These are phyloP conservation scores for Pseudomyrmex pallidus DNA, from an alignment of 1,140 invertebrate species.

Conservation along the genomic window DNA sequence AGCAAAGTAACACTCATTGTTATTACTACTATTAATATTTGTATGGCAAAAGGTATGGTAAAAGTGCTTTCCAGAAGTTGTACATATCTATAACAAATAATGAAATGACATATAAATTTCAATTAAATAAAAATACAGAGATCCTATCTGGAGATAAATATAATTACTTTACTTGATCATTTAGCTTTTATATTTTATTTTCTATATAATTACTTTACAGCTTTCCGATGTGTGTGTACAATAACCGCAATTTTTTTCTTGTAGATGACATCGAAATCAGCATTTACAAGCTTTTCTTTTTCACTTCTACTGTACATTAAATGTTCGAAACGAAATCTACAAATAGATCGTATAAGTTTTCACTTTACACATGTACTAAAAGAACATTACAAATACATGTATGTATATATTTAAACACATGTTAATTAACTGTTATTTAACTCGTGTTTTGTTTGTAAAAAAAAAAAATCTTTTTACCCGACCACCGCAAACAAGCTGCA, in stretches of 20 bases:
- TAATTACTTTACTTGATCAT: not conserved
- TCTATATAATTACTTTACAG: constrained; percentile 21
- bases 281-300: not conserved
- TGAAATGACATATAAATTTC: not conserved
- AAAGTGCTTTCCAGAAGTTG: constrained; percentile 38
- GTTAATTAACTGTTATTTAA: not conserved
- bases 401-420: too few relatives aligned
- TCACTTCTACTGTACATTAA: not conserved
- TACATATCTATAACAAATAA: constrained; percentile 1
- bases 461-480: constrained; percentile 17
- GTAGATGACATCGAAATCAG: not conserved
- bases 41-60: not conserved
- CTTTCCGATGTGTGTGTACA: not conserved
- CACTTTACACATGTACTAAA: not conserved
- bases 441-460: not conserved
- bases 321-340: constrained; percentile 22
- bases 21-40: not conserved
- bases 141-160: not conserved
- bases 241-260: constrained; percentile 19
- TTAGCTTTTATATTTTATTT: too few relatives aligned
- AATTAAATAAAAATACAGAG: not conserved
- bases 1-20: constrained; percentile 19
- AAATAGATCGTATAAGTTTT: not conserved
- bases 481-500: constrained; percentile 49
- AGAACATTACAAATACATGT: too few relatives aligned